Conservation (phyloP, 1,140 invertebrate genomes). For the Zaprionus vittiger region DNA sequence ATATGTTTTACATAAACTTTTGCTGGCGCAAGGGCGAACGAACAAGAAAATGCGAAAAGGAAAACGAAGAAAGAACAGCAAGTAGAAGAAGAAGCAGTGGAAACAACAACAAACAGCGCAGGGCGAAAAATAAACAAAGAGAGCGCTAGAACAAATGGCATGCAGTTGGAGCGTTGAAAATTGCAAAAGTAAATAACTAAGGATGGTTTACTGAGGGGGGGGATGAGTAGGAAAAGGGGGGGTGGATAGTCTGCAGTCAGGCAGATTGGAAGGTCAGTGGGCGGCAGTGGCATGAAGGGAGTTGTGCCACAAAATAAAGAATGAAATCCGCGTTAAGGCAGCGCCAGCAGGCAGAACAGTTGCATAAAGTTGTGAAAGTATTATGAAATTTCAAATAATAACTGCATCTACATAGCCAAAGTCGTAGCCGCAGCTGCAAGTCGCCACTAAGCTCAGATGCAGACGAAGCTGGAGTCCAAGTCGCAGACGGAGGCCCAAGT, state of each 20-base stretch:
- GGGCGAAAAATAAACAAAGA: slow-evolving; percentile 46
- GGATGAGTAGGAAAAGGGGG: too few species aligned
- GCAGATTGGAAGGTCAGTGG: slow-evolving; percentile 3
- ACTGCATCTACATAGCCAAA: slow-evolving; percentile 68
- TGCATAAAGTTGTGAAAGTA: slow-evolving; percentile 83
- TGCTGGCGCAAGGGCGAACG: slow-evolving; percentile 26
- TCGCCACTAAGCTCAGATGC: neutral
- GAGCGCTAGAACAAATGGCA: slow-evolving; percentile 75
- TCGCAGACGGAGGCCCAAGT: slow-evolving; percentile 39
- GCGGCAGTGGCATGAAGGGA: neutral
- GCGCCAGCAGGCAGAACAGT: slow-evolving; percentile 60
- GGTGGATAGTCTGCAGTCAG: neutral
- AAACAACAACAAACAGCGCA: slow-evolving; percentile 17
- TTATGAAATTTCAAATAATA: slow-evolving; percentile 82
- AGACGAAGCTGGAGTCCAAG: neutral
- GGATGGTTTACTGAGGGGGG: slow-evolving; percentile 3
- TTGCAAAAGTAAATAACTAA: slow-evolving; percentile 77
- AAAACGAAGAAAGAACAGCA: neutral
- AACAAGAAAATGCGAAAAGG: slow-evolving; percentile 19
- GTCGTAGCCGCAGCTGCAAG: slow-evolving; percentile 21
- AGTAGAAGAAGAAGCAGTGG: slow-evolving; percentile 4
- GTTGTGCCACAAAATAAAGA: slow-evolving; percentile 57
- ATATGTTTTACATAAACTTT: slow-evolving; percentile 83
- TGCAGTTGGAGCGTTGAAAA: slow-evolving; percentile 80
- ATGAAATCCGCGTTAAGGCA: slow-evolving; percentile 76